Percentiles rank a stretch among this genome's conserved stretches.
Conservation (phyloP, 2,113 vertebrate species). For the Emydura subglobosa region DNA sequence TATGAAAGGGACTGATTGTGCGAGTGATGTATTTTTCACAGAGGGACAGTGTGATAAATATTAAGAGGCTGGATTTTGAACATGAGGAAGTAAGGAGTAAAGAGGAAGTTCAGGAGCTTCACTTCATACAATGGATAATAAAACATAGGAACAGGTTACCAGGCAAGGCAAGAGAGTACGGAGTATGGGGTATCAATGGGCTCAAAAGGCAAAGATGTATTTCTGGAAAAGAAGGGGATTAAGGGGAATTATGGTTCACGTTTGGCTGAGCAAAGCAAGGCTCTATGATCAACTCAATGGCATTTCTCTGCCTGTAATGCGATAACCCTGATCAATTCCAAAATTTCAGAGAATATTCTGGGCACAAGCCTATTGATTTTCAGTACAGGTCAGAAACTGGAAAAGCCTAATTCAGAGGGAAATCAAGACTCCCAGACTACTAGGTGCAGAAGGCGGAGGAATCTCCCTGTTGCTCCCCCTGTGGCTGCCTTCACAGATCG, state of each 20-base stretch:
- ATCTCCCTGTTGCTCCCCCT: neutral
- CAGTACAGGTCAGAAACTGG: neutral
- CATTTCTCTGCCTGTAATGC: neutral
- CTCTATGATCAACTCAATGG: neutral
- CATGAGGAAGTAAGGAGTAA: neutral
- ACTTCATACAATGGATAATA: neutral
- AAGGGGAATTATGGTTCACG: neutral
- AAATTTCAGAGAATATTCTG: neutral
- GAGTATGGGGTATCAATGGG: neutral
- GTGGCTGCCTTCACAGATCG: neutral
- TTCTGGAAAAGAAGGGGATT: neutral
- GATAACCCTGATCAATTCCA: conserved; percentile 1
- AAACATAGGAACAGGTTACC: neutral
- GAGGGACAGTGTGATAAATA: neutral
- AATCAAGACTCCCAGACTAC: neutral
- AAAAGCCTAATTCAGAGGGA: neutral
- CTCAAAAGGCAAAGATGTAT: neutral
- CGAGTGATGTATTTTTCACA: neutral
- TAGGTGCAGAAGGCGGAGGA: neutral
- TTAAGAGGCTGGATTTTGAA: neutral
- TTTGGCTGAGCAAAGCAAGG: conserved; percentile 8
- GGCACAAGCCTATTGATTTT: neutral
- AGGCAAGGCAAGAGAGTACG: neutral
- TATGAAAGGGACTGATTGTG: neutral
- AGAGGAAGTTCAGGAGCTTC: neutral